Percentiles rank a stretch among this genome's conserved stretches.
phyloP scores from a whole-genome alignment of 2,888 invertebrate genomes.

The Crossocerus cetratus region DNA sequence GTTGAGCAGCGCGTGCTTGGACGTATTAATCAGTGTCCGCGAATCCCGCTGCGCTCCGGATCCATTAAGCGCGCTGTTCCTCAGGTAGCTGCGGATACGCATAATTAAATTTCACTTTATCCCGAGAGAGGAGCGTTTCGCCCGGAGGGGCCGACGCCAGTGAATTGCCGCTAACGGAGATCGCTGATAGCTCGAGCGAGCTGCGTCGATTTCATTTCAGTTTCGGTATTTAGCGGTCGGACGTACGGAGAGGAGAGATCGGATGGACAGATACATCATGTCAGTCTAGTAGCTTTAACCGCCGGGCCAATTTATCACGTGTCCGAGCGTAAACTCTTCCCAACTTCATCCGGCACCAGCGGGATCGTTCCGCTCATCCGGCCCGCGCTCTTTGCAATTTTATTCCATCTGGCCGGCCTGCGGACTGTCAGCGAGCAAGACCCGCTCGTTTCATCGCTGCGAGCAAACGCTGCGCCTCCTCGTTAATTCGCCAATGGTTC shows the following conservation, averaged over 20 bases:
- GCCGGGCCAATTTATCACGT: slow-evolving; percentile 31
- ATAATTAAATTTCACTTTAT: too few species aligned
- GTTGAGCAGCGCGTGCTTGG: too few species aligned
- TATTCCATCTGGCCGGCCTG: background rate
- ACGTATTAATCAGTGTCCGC: too few species aligned
- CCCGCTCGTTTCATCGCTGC: background rate
- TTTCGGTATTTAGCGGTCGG: slow-evolving; percentile 10
- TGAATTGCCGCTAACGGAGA: too few species aligned
- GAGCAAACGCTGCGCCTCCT: background rate
- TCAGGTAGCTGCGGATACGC: too few species aligned
- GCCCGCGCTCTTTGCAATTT: slow-evolving; percentile 11
- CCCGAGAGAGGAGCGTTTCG: too few species aligned
- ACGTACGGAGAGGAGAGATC: slow-evolving; percentile 11
- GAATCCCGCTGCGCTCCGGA: too few species aligned
- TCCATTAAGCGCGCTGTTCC: too few species aligned
- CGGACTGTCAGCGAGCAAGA: slow-evolving; percentile 2
- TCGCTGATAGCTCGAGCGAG: too few species aligned
- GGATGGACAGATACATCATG: slow-evolving; percentile 19
- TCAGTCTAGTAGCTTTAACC: slow-evolving; percentile 18
- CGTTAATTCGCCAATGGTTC: background rate
- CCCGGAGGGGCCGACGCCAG: too few species aligned
- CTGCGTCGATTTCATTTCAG: background rate
- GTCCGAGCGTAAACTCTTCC: slow-evolving; percentile 14
- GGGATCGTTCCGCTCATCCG: slow-evolving; percentile 7
- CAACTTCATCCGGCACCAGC: slow-evolving; percentile 2